Evolutionary conservation across 2,888 invertebrate genomes (phyloP).

Genomic region (Drosophila seclusa): DNA sequence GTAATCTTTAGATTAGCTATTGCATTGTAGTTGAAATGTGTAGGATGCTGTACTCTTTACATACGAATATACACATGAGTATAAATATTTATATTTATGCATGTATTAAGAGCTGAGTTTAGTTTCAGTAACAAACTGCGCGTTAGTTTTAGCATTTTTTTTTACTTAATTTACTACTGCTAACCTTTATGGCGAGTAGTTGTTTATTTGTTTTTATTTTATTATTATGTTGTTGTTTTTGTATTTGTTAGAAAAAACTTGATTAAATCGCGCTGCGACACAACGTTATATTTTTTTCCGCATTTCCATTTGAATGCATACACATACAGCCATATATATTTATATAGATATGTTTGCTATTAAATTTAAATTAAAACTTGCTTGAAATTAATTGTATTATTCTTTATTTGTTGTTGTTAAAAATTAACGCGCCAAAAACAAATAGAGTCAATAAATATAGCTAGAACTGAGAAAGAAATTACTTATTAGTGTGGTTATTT

Average conservation of each 20-base stretch:
- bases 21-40: slow-evolving; percentile 6
- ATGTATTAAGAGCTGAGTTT: slow-evolving; percentile 5
- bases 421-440: slow-evolving; percentile 15
- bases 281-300: slow-evolving; percentile 24
- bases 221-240: slow-evolving; percentile 10
- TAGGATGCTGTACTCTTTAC: neutral
- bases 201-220: slow-evolving; percentile 8
- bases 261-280: slow-evolving; percentile 39
- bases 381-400: slow-evolving; percentile 2
- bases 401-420: neutral
- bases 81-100: slow-evolving; percentile 1
- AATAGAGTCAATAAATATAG: slow-evolving; percentile 4
- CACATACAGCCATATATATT: slow-evolving; percentile 3
- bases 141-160: slow-evolving; percentile 54
- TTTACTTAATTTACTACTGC: slow-evolving; percentile 54
- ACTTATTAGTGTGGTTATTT: slow-evolving; percentile 15
- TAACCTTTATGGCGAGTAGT: slow-evolving; percentile 52
- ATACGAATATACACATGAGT: neutral
- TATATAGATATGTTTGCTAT: neutral
- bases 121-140: slow-evolving; percentile 58
- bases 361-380: neutral
- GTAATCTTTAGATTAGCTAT: slow-evolving; percentile 8
- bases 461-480: slow-evolving; percentile 17
- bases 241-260: slow-evolving; percentile 31
- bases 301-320: slow-evolving; percentile 22